These are phyloP conservation scores for Pimephales promelas DNA, from an alignment of 2,113 vertebrate genomes.

Conservation along the genomic window DNA sequence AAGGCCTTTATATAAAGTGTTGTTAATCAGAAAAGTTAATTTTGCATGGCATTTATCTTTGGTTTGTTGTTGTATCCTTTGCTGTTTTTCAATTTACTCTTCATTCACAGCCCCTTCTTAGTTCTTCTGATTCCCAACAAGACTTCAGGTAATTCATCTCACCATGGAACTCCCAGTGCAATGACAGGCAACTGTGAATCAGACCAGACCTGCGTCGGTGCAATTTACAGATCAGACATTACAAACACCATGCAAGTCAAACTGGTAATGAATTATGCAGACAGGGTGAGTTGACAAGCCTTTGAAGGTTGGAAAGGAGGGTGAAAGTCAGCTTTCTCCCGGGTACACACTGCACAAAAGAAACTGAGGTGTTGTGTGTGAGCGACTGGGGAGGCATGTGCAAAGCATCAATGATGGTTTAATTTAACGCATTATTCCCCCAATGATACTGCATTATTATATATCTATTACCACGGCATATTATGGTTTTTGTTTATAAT, in stretches of 20 bases:
- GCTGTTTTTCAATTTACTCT: constrained; percentile 11
- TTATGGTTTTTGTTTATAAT: not conserved
- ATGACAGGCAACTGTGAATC: constrained; percentile 17
- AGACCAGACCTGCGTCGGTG: not conserved
- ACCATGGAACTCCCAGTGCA: constrained; percentile 22
- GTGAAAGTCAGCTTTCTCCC: not conserved
- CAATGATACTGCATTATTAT: constrained; percentile 1
- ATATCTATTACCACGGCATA: not conserved
- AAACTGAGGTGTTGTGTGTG: not conserved
- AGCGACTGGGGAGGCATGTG: not conserved
- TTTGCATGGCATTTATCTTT: not conserved
- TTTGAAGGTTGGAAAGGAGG: constrained; percentile 42
- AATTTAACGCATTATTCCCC: constrained; percentile 26
- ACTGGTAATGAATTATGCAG: constrained; percentile 46
- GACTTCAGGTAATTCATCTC: constrained; percentile 7
- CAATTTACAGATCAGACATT: constrained; percentile 29
- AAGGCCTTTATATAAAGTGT: not conserved
- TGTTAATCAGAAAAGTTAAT: not conserved
- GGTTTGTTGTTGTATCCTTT: not conserved
- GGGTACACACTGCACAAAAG: constrained; percentile 4
- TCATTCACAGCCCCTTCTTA: not conserved
- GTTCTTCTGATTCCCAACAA: constrained; percentile 21
- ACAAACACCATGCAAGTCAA: constrained; percentile 30
- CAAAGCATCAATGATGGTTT: constrained; percentile 43
- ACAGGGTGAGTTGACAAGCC: constrained; percentile 29